These are phyloP conservation scores for Brachyhypopomus gauderio DNA, from an alignment of 2,113 vertebrate species.

Conservation along the genomic window DNA sequence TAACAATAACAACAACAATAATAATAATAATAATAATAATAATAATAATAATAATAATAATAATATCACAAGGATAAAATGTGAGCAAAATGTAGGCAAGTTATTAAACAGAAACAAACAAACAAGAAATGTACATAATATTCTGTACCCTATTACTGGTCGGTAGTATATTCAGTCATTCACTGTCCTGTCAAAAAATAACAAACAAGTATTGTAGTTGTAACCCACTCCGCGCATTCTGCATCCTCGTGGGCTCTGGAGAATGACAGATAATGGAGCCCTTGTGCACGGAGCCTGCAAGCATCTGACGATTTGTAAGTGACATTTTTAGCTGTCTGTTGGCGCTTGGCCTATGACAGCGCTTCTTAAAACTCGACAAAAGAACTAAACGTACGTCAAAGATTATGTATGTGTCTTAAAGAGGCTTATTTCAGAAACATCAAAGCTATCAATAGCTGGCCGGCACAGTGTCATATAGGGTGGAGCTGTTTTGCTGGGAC, in stretches of 20 bases:
- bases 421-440: background rate
- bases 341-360: background rate
- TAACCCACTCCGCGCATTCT: constrained; percentile 44
- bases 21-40: no score
- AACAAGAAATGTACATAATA: no score
- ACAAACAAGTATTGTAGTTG: background rate
- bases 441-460: background rate
- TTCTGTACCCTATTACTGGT: no score
- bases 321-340: background rate
- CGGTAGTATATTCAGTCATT: background rate
- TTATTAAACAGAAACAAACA: no score
- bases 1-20: no score
- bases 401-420: background rate
- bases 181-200: constrained; percentile 19
- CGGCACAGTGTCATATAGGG: constrained; percentile 39
- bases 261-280: constrained; percentile 32
- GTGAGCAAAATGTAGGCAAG: no score
- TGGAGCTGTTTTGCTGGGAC: constrained; percentile 33
- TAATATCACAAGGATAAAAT: no score
- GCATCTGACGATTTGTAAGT: background rate
- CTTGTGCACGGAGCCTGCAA: constrained; percentile 15
- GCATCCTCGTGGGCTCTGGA: constrained; percentile 5
- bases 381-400: constrained; percentile 15
- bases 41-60: no score
- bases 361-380: background rate